phyloP scores from a whole-genome alignment of 2,888 invertebrate genomes.

The Limenitis camilla region DNA sequence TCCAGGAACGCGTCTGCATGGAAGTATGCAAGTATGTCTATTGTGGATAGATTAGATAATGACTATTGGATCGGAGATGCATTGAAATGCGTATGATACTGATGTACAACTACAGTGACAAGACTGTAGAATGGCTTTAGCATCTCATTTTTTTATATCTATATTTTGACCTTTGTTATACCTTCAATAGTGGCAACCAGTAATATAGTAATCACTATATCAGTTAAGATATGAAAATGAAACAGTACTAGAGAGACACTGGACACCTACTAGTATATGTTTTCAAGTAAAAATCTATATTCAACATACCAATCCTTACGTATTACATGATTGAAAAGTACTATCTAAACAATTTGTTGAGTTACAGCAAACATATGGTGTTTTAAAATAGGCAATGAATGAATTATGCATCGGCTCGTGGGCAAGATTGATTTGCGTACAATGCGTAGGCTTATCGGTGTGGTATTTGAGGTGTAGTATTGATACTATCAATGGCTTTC shows the following conservation, averaged over 20 bases:
- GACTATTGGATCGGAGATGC: constrained; percentile 42
- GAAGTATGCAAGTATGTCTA: constrained; percentile 29
- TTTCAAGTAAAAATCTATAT: neutral
- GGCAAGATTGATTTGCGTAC: constrained; percentile 27
- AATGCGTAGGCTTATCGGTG: constrained; percentile 18
- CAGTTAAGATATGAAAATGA: too few relatives aligned
- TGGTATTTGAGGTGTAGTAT: constrained; percentile 11
- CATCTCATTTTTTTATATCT: neutral
- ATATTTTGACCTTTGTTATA: neutral
- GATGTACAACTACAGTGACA: constrained; percentile 17
- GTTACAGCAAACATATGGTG: constrained; percentile 20
- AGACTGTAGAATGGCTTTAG: constrained; percentile 2
- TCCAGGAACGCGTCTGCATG: constrained; percentile 7
- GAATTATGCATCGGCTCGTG: constrained; percentile 41
- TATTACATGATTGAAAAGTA: constrained; percentile 26
- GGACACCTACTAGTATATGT: neutral
- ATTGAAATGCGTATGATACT: constrained; percentile 28
- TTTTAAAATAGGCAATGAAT: constrained; percentile 25
- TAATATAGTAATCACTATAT: too few relatives aligned
- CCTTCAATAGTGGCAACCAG: too few relatives aligned
- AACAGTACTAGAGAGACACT: too few relatives aligned
- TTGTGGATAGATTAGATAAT: constrained; percentile 58
- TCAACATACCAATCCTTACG: constrained; percentile 15
- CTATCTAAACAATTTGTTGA: constrained; percentile 29
- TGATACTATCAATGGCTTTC: constrained; percentile 8